Base-by-base conservation (phyloP, 2,888 invertebrate species). In the Glyphotaelius pellucidus region DNA sequence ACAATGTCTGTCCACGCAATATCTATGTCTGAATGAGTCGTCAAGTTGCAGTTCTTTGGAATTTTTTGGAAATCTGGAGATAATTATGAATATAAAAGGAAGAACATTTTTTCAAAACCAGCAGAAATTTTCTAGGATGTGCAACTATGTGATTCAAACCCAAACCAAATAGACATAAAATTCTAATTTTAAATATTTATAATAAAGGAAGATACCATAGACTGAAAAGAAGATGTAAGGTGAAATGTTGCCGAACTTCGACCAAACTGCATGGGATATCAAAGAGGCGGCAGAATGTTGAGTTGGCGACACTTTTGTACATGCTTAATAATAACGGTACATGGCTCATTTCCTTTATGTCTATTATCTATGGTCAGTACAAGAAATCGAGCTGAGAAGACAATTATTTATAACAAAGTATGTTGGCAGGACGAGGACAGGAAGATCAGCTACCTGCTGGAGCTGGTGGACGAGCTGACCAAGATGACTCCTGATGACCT, bases 381-480 rank as follows among this genome's bases (percentile, higher is more conserved):
- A n/a, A 67, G 67, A 3, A 30, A 42, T 42, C n/a, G 30, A 2
- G 12, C 19, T 47, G n/a, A 95, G 95, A 93, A 67, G 52, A 15
- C 25, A 5, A 95, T 95, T 93, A 94, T 95, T 42, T 96, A 96
- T 42, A 19, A n/a, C 7, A 67, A 2, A 25, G 5, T 25, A n/a
- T 67, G 67, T 89, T 84, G 47, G 93, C 96, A 97, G 95, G 97
- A 97, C 94, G 98, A 98, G 93, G 97, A 98, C 93, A 96, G 97
- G 92, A 97, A 97, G 94, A 97, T 98, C 91, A 97, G 97, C 38
- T 97, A 96, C 90, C 95, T 98, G 80, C 95, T 98, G 92, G 97
- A 98, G 94, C 98, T 98, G 93, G 97, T 98, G 85, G 98, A 98
- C 93, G 97, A 98, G 94, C 95, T 98, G 83, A 97, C 98, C 94